phyloP scores from a whole-genome alignment of 2,797 vertebrate species.

The Cercopithecus mitis region DNA sequence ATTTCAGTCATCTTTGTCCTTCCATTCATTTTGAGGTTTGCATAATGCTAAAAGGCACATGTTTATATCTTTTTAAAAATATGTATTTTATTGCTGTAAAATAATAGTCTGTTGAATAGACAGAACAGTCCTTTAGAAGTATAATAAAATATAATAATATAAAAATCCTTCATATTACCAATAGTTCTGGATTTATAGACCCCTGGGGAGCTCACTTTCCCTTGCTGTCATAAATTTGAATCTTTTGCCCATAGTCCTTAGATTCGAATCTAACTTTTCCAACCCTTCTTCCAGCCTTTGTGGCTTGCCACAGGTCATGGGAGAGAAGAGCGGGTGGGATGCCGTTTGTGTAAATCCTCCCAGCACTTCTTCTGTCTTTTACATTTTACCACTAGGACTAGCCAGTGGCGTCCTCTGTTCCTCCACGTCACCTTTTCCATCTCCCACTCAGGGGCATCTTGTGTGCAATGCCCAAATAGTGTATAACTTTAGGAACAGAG shows the following conservation, averaged over 20 bases:
- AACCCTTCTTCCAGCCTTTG: background rate
- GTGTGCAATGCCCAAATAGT: background rate
- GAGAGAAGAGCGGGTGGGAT: background rate
- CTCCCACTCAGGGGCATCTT: background rate
- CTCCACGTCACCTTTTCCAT: background rate
- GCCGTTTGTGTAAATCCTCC: background rate
- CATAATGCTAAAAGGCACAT: background rate
- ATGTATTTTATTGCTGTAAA: background rate
- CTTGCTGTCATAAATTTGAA: background rate
- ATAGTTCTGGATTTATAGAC: background rate
- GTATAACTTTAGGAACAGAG: background rate
- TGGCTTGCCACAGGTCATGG: background rate
- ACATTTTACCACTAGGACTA: no score
- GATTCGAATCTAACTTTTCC: background rate
- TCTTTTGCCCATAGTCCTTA: background rate
- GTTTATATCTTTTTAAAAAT: background rate
- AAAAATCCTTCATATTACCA: background rate
- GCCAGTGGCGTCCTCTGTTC: background rate
- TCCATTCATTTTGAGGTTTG: background rate
- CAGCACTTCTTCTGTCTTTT: background rate
- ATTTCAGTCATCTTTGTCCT: background rate
- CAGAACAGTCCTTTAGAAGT: background rate
- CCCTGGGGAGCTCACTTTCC: background rate
- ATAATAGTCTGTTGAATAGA: background rate
- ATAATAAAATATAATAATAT: background rate